Conservation (phyloP, 2,797 vertebrate species). For the Chiroxiphia lanceolata region DNA sequence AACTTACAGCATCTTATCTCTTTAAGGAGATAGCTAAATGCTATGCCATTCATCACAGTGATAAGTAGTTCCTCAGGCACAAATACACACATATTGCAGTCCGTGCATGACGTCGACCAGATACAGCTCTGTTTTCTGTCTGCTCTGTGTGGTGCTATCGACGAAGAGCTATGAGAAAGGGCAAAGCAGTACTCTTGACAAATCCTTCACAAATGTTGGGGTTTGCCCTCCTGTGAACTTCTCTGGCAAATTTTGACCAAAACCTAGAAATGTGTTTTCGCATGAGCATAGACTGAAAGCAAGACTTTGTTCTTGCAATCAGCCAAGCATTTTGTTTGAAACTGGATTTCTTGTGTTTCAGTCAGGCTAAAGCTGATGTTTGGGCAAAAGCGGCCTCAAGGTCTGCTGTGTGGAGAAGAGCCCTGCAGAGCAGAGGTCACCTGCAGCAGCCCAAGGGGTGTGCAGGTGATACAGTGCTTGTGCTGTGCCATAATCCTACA, state of each 20-base stretch:
- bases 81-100: not conserved
- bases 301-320: not conserved
- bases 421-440: not conserved
- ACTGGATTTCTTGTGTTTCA: not conserved
- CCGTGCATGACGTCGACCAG: not conserved
- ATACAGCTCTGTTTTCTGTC: constrained; percentile 55
- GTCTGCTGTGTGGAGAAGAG: not conserved
- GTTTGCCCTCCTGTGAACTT: not conserved
- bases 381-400: not conserved
- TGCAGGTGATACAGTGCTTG: not conserved
- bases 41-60: not conserved
- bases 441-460: not conserved
- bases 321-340: not conserved
- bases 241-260: not conserved
- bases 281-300: not conserved
- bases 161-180: not conserved
- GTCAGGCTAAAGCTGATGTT: not conserved
- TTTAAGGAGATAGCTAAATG: not conserved
- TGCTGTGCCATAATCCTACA: not conserved
- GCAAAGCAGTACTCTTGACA: not conserved
- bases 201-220: not conserved
- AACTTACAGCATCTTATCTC: not conserved
- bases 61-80: constrained; percentile 37
- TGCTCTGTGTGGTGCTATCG: not conserved
- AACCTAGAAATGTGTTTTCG: not conserved